Percentiles rank a stretch among this genome's conserved stretches.
Conservation (phyloP, 1,140 invertebrate species). For the Popillia japonica region DNA sequence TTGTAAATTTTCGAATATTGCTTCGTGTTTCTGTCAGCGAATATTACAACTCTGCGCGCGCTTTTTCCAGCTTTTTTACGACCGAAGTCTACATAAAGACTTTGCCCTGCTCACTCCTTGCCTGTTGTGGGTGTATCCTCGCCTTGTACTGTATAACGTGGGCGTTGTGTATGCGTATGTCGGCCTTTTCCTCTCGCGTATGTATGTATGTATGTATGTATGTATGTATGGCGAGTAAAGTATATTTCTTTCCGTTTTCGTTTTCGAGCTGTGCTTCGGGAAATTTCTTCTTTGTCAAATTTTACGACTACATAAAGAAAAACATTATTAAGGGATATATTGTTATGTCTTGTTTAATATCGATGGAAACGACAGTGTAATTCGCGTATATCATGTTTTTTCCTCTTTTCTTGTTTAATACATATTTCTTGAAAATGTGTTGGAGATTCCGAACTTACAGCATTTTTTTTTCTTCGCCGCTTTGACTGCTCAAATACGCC, state of each 20-base stretch:
- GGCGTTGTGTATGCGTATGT: too few relatives aligned
- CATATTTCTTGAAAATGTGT: too few relatives aligned
- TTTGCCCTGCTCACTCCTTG: too few relatives aligned
- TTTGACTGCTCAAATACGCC: too few relatives aligned
- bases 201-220: too few relatives aligned
- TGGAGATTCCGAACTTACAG: too few relatives aligned
- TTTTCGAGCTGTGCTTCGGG: neutral
- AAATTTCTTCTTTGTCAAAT: neutral
- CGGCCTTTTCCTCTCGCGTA: too few relatives aligned
- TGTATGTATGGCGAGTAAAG: neutral
- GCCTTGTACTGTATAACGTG: too few relatives aligned
- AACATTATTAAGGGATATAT: slow-evolving; percentile 8
- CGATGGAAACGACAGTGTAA: neutral
- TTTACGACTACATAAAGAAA: slow-evolving; percentile 6
- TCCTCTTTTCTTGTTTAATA: too few relatives aligned
- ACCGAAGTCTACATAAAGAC: slow-evolving; percentile 5
- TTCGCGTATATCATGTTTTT: neutral
- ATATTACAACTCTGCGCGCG: neutral
- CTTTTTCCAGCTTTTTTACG: slow-evolving; percentile 22
- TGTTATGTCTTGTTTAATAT: neutral
- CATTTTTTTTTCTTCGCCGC: too few relatives aligned
- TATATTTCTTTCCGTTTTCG: neutral
- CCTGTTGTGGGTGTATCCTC: too few relatives aligned
- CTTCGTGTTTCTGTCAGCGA: slow-evolving; percentile 23
- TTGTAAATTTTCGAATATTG: slow-evolving; percentile 22